Evolutionary conservation across 2,113 vertebrate genomes (phyloP).

Genomic region (Vidua chalybeata): DNA sequence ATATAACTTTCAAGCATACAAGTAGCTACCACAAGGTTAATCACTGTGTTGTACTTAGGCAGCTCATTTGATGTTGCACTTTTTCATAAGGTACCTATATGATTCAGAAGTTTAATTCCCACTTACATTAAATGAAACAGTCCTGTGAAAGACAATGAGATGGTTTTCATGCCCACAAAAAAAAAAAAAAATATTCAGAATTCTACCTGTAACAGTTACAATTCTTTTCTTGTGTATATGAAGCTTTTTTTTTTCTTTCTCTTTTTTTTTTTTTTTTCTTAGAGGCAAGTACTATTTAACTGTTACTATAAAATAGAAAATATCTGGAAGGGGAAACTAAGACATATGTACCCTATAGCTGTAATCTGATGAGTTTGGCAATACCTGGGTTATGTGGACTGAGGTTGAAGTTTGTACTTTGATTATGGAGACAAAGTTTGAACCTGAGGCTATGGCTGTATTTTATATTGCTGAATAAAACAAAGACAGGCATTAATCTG

Average conservation of each 20-base stretch:
- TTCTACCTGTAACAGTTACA: background rate
- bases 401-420: background rate
- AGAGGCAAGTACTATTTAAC: background rate
- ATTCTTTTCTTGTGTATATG: background rate
- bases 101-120: constrained; percentile 35
- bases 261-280: background rate
- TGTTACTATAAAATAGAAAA: background rate
- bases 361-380: background rate
- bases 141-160: background rate
- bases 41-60: background rate
- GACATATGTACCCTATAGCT: background rate
- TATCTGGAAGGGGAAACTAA: background rate
- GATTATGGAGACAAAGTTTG: background rate
- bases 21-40: constrained; percentile 11
- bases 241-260: background rate
- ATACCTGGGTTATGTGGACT: background rate
- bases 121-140: background rate
- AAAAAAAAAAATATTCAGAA: background rate
- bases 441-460: background rate
- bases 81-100: constrained; percentile 7
- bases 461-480: background rate
- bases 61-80: background rate
- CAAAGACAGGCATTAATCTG: background rate
- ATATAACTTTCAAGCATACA: background rate
- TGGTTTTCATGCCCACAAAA: background rate